These are phyloP conservation scores for Hoplodrina blanda DNA, from an alignment of 2,888 invertebrate species.

Conservation along the genomic window DNA sequence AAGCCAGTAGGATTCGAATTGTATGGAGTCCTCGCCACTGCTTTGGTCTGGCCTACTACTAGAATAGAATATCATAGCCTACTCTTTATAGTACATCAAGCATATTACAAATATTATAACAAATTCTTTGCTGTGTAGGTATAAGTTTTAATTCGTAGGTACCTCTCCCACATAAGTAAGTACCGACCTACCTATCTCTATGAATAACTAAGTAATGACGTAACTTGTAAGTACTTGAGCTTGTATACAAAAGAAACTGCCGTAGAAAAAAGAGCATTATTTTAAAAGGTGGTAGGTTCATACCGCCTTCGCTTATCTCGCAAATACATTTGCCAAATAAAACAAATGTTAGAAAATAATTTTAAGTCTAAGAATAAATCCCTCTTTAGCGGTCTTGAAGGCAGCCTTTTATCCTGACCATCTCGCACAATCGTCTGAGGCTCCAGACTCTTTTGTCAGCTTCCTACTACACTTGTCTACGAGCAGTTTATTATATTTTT, in stretches of 20 bases:
- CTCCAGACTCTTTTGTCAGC: conserved; percentile 79
- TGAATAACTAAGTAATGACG: background rate
- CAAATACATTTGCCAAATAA: background rate
- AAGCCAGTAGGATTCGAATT: no score
- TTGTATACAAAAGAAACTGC: background rate
- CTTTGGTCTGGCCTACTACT: no score
- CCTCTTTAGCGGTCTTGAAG: conserved; percentile 74
- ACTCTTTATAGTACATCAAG: no score
- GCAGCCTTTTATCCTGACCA: conserved; percentile 78
- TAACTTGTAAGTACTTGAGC: background rate
- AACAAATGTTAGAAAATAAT: conserved; percentile 62
- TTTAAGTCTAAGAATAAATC: conserved; percentile 73
- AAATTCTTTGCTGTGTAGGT: no score
- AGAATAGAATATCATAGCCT: no score
- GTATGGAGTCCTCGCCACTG: no score
- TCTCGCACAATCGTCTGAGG: conserved; percentile 77
- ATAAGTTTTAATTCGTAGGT: no score
- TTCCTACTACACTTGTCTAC: conserved; percentile 71
- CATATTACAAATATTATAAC: no score
- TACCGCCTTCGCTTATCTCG: no score
- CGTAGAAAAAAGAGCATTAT: background rate
- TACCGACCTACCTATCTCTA: background rate
- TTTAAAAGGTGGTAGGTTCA: background rate
- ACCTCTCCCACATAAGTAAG: no score
- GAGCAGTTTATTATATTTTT: conserved; percentile 74